Evolutionary conservation across 1,140 invertebrate species (phyloP).

Genomic region (Ceratosolen solmsi): DNA sequence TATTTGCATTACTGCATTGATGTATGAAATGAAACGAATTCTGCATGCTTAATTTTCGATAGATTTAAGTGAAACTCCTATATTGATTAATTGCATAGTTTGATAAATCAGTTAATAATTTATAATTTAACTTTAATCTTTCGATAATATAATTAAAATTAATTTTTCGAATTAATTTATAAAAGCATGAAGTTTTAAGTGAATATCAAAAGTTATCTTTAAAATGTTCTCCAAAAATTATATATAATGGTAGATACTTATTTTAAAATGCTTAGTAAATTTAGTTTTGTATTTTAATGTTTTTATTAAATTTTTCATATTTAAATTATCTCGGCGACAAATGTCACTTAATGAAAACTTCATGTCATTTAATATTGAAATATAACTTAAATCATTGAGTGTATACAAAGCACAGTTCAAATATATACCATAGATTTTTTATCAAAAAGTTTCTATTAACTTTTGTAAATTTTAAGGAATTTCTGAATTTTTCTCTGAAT

Average conservation of each 20-base stretch:
- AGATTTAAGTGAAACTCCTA: too few relatives aligned
- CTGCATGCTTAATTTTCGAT: too few relatives aligned
- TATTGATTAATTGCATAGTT: too few relatives aligned
- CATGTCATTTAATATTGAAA: conserved; percentile 8
- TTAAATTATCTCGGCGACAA: neutral
- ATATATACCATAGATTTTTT: conserved; percentile 12
- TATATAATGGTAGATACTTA: neutral
- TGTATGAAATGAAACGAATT: too few relatives aligned
- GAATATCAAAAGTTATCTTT: too few relatives aligned
- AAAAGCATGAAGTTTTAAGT: neutral
- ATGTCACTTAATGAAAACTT: neutral
- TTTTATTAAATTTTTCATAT: too few relatives aligned
- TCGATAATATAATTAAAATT: too few relatives aligned
- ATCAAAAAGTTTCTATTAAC: neutral
- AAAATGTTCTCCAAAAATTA: neutral
- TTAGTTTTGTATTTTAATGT: neutral
- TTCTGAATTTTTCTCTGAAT: neutral
- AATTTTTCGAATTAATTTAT: neutral
- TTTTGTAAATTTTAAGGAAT: neutral
- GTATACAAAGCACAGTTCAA: neutral
- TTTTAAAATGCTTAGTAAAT: neutral
- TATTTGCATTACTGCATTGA: too few relatives aligned
- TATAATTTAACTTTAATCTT: too few relatives aligned
- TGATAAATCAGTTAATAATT: too few relatives aligned
- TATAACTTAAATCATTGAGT: neutral